Evolutionary conservation across 2,113 vertebrate genomes (phyloP), one percentile per base, ranked within the genome.

Genomic region (Sinocyclocheilus grahami): DNA sequence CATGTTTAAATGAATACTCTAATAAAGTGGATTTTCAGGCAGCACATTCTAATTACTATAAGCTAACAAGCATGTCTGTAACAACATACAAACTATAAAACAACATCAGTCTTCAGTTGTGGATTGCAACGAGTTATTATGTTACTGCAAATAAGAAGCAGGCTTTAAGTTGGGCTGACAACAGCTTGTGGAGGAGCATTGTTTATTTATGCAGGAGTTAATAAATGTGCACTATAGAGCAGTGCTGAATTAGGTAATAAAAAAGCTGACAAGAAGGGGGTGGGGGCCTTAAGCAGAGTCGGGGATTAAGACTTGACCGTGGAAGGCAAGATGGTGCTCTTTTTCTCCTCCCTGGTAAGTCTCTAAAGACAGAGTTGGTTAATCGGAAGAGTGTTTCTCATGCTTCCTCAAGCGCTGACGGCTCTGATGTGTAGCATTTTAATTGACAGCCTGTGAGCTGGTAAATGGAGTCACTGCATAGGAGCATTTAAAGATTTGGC

Each of bases 171-270:
- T 22, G 18, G 20, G 13, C 60, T 37, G n/a, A 80, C 14, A 80
- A 74, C 89, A 62, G 82, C 74, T 79, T 82, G 85, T 37, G 8
- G 33, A 81, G 80, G 9, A 78, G 62, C 51, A 75, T 85, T 72
- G 78, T 87, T 90, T 87, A 88, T 90, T 83, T 76, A 83, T 82
- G 37, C 75, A 20, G 42, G 42, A 71, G 84, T 83, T 87, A 82
- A 88, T 87, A 87, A 82, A 82, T 79, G 78, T 65, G 77, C 84
- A 84, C 51, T 78, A 86, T 65, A 89, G 65, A 13, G 81, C 51
- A 42, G 55, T 48, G 72, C 74, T 60, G 65, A 89, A 89, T 33
- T 86, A 78, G 84, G 88, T 89, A 84, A 88, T 84, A 24, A 48
- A 74, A 82, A 60, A 42, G 24, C 79, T 22, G 62, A 81, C 55